Percentiles rank a stretch among this genome's conserved stretches.
Evolutionary conservation across 2,888 invertebrate species (phyloP).

Genomic region (Drosophila picticornis): DNA sequence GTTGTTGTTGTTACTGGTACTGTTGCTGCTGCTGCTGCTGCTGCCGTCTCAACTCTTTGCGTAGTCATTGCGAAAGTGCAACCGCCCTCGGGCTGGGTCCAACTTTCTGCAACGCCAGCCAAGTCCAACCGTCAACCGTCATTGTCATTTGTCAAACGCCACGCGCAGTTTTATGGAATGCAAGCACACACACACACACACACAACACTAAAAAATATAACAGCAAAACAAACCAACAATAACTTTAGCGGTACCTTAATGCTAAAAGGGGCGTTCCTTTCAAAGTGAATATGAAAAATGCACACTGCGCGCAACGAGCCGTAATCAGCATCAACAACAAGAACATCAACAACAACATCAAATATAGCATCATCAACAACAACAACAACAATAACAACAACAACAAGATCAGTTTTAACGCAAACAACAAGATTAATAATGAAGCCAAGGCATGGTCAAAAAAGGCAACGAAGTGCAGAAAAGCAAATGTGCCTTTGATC

Average conservation of each 20-base stretch:
- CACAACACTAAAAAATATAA: conserved; percentile 43
- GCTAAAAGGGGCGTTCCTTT: conserved; percentile 58
- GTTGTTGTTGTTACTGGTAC: not conserved
- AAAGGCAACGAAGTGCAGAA: conserved; percentile 8
- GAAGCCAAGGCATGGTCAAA: conserved; percentile 14
- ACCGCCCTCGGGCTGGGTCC: conserved; percentile 58
- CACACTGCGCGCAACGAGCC: conserved; percentile 57
- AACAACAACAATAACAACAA: conserved; percentile 12
- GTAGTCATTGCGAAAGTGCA: conserved; percentile 63
- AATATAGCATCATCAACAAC: conserved; percentile 8
- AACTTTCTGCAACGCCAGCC: conserved; percentile 64
- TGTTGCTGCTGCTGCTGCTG: conserved; percentile 6
- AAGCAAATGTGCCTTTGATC: conserved; percentile 28
- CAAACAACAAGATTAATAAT: conserved; percentile 7
- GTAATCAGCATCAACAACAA: conserved; percentile 36
- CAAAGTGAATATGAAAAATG: conserved; percentile 68
- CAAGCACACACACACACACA: conserved; percentile 27
- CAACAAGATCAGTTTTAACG: conserved; percentile 3
- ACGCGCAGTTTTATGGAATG: conserved; percentile 62
- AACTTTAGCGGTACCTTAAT: conserved; percentile 56
- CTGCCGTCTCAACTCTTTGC: conserved; percentile 26
- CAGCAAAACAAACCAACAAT: conserved; percentile 33
- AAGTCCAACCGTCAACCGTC: conserved; percentile 64
- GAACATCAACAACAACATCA: conserved; percentile 15
- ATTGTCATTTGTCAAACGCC: conserved; percentile 68